phyloP scores from a whole-genome alignment of 2,888 invertebrate species.

The Limnephilus lunatus region DNA sequence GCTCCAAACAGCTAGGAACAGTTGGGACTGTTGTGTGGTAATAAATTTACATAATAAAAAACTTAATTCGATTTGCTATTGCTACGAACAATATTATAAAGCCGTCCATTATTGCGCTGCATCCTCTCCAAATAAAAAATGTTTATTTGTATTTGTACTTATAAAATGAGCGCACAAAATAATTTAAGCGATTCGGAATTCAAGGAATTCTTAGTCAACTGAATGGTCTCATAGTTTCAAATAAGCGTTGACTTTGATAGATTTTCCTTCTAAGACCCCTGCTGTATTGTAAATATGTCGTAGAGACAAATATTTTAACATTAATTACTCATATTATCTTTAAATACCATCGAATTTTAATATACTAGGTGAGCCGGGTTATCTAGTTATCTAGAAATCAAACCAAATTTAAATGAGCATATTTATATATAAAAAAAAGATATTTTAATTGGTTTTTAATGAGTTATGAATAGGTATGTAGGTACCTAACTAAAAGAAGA shows the following conservation, averaged over 20 bases:
- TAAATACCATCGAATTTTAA: slow-evolving; percentile 2
- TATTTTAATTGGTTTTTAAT: not conserved
- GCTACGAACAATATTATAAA: too few relatives aligned
- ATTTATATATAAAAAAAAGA: not conserved
- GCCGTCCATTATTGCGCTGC: not conserved
- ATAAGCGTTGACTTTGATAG: slow-evolving; percentile 53
- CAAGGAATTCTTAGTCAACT: not conserved
- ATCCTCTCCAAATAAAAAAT: not conserved
- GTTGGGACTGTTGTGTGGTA: too few relatives aligned
- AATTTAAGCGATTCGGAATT: slow-evolving; percentile 2
- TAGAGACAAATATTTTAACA: slow-evolving; percentile 10
- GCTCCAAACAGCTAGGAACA: too few relatives aligned
- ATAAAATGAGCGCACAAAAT: not conserved
- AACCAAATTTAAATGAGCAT: not conserved
- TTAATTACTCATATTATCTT: slow-evolving; percentile 29
- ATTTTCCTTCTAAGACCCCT: slow-evolving; percentile 51
- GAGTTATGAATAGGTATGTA: not conserved
- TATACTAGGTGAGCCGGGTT: not conserved
- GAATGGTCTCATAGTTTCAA: slow-evolving; percentile 36
- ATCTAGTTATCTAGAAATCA: not conserved
- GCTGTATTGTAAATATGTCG: slow-evolving; percentile 44
- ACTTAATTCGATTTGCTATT: too few relatives aligned
- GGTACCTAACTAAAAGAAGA: too few relatives aligned
- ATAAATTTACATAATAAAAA: too few relatives aligned
- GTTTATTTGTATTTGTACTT: not conserved